Base-by-base conservation (phyloP, 2,113 vertebrate genomes). In the Dasyurus viverrinus region DNA sequence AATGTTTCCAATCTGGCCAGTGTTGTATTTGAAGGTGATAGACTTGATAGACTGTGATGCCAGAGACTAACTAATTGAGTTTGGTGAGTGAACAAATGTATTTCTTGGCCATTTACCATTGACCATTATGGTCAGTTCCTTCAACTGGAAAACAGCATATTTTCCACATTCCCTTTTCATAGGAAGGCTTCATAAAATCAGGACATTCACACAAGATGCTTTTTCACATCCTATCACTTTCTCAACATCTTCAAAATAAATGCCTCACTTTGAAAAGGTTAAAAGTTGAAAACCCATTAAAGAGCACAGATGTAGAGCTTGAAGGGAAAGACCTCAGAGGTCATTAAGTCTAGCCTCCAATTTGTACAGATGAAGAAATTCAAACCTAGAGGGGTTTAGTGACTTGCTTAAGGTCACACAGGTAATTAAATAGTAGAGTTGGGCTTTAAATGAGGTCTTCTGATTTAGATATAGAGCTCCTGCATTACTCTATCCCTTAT, bases 81-180 rank as follows among this genome's bases (percentile, higher is more conserved):
- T 90, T 93, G 89, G 53, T 53, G 57, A 95, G 57, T 92, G 55
- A 96, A 94, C 54, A 92, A 93, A 91, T 53, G 57, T 52, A 93
- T 25, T 25, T 90, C 93, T 94, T 89, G 84, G 25, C 48, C 53
- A 90, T 55, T 92, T 89, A 57, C 53, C 42, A 52, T 93, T 91
- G 10, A 90, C 89, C 42, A 52, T 94, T 91, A 84, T 76, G 76
- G 10, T 91, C 89, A 53, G 54, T 95, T n/a, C 46, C 47, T 46
- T 57, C 91, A 90, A 94, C 36, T 76, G 16, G 91, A 90, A 3
- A 84, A 91, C 89, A 8, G n/a, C 92, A 42, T 55, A 84, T 47
- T 68, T 93, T 47, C 94, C 84, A 47, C n/a, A 68, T 68, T 68
- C 60, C 30, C 47, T 94, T 91, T 97, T 14, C 23, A 91, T 91